Evolutionary conservation across 2,113 vertebrate species (phyloP).

Genomic region (Aix galericulata): DNA sequence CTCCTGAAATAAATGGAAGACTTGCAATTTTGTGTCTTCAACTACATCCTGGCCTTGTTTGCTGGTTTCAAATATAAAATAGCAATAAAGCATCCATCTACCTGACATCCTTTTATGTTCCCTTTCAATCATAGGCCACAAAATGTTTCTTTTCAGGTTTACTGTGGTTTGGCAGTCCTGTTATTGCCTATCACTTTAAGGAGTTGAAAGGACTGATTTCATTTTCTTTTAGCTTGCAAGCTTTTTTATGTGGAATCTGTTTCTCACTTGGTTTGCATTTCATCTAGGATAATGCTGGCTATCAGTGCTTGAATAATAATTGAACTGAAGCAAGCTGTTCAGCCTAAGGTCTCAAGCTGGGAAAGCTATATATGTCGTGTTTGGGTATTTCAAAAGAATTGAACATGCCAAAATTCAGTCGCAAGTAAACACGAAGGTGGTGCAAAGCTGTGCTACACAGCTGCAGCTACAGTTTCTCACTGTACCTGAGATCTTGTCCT

Average conservation of each 20-base stretch:
- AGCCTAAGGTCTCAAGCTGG: conserved; percentile 43
- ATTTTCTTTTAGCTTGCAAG: conserved; percentile 64
- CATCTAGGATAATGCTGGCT: conserved; percentile 41
- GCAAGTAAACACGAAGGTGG: background rate
- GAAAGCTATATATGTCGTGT: conserved; percentile 13
- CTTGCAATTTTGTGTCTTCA: conserved; percentile 70
- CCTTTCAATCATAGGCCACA: conserved; percentile 65
- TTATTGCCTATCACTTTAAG: conserved; percentile 70
- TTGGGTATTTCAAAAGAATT: conserved; percentile 11
- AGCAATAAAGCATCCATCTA: conserved; percentile 73
- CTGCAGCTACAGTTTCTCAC: background rate
- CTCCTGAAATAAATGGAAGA: conserved; percentile 71
- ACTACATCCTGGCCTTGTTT: conserved; percentile 71
- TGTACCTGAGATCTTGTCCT: background rate
- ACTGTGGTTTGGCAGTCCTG: conserved; percentile 66
- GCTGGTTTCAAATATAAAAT: conserved; percentile 74
- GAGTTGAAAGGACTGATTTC: conserved; percentile 61
- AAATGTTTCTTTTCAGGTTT: conserved; percentile 62
- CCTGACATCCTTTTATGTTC: conserved; percentile 75
- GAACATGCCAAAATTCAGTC: conserved; percentile 9
- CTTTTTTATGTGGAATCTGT: conserved; percentile 38
- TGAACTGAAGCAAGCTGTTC: conserved; percentile 57
- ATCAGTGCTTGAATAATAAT: conserved; percentile 60
- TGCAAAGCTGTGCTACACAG: background rate
- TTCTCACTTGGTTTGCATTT: conserved; percentile 67